Percentiles rank a stretch among this genome's conserved stretches.
Conservation (phyloP, 2,888 invertebrate species). For the Lamellibrachia satsuma region DNA sequence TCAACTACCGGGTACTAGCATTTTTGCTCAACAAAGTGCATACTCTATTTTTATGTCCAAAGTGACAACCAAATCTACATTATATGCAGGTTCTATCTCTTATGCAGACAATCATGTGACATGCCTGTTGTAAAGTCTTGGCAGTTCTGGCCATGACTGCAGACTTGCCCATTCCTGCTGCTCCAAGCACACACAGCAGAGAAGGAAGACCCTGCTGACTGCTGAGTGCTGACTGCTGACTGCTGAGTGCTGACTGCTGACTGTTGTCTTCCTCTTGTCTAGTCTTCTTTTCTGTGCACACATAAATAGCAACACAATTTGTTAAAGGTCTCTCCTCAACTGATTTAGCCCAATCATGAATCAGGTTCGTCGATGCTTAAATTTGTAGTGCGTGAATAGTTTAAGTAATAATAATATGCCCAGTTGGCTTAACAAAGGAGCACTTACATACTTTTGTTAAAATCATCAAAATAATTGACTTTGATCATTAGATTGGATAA, state of each 20-base stretch:
- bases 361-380: no score
- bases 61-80: neutral
- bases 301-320: neutral
- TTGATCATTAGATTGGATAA: no score
- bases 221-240: neutral
- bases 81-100: neutral
- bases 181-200: slow-evolving; percentile 31
- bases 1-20: no score
- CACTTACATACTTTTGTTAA: no score
- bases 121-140: slow-evolving; percentile 45
- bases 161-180: slow-evolving; percentile 57
- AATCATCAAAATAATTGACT: no score
- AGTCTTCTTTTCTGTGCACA: neutral
- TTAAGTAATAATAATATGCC: no score
- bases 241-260: neutral
- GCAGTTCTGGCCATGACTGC: slow-evolving; percentile 50
- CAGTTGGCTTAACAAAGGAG: no score
- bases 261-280: neutral
- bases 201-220: neutral
- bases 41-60: neutral
- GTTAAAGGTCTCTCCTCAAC: neutral
- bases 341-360: neutral
- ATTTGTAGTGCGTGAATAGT: no score
- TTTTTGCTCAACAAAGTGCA: neutral
- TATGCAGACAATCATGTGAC: neutral